Evolutionary conservation across 2,888 invertebrate genomes (phyloP).

Genomic region (Neoitamus cyanurus): DNA sequence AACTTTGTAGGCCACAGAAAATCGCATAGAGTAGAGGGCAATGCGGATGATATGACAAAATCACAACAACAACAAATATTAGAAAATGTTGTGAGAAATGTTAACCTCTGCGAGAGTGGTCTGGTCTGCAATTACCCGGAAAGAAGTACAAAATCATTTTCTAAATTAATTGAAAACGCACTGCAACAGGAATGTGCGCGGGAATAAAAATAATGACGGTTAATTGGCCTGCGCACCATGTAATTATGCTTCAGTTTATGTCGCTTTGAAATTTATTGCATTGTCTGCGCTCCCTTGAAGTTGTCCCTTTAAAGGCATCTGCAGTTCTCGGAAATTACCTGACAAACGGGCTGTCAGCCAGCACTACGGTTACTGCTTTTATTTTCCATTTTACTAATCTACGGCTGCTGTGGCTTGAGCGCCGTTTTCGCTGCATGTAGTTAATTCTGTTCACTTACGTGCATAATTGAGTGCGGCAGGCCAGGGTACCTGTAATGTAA

Average conservation of each 20-base stretch:
- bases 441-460: slow-evolving; percentile 31
- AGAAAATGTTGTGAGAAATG: too few species aligned
- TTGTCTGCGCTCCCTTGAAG: neutral
- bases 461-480: slow-evolving; percentile 18
- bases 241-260: slow-evolving; percentile 49
- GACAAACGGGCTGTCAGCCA: neutral
- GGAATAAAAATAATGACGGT: slow-evolving; percentile 38
- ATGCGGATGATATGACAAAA: too few species aligned
- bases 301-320: slow-evolving; percentile 4
- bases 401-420: neutral
- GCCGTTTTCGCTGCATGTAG: slow-evolving; percentile 14
- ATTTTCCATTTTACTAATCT: neutral
- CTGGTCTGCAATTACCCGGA: neutral
- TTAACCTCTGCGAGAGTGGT: too few species aligned
- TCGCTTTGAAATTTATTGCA: slow-evolving; percentile 35
- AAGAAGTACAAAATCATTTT: neutral
- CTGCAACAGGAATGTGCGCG: neutral
- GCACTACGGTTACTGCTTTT: neutral
- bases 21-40: too few species aligned
- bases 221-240: slow-evolving; percentile 45
- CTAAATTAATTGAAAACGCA: slow-evolving; percentile 24
- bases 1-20: too few species aligned
- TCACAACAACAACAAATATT: too few species aligned
- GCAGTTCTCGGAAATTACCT: slow-evolving; percentile 8
- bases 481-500: neutral